A percentile compares a stretch with the other conserved stretches of the same genome.
These are phyloP conservation scores for Selenia dentaria DNA, from an alignment of 2,888 invertebrate genomes.

Conservation along the genomic window DNA sequence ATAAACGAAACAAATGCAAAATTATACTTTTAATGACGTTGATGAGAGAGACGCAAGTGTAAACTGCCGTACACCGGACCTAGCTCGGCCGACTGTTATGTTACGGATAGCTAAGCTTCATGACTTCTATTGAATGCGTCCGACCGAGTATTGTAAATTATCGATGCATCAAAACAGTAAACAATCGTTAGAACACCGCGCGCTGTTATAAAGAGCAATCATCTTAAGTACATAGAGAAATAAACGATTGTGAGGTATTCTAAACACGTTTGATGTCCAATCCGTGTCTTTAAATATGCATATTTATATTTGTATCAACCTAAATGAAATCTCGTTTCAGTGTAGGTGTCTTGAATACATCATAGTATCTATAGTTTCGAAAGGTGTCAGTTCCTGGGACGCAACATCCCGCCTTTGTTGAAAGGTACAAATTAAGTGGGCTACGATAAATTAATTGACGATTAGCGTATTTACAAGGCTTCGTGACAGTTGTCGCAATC, in stretches of 20 bases:
- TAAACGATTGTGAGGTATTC: background rate
- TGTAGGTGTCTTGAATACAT: no score
- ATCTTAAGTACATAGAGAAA: background rate
- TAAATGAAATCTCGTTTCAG: no score
- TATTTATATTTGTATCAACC: no score
- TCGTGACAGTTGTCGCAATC: constrained; percentile 10
- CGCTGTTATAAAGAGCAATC: background rate
- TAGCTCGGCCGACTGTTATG: constrained; percentile 1
- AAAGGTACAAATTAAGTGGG: constrained; percentile 6
- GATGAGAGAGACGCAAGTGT: background rate
- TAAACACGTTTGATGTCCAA: background rate
- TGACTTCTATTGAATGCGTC: background rate
- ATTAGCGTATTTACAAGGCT: constrained; percentile 18
- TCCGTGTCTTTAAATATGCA: no score
- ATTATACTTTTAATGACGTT: no score
- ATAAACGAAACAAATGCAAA: no score
- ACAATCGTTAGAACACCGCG: background rate
- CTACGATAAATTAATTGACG: constrained; percentile 12
- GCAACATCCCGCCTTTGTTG: constrained; percentile 20
- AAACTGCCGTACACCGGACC: background rate
- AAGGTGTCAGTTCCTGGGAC: constrained; percentile 4
- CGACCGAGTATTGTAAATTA: background rate
- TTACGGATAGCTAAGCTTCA: constrained; percentile 4
- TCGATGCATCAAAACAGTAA: constrained; percentile 5
- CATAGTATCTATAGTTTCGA: constrained; percentile 5